These are phyloP conservation scores for Drosophila rhopaloa DNA, from an alignment of 1,140 invertebrate genomes.

Conservation along the genomic window DNA sequence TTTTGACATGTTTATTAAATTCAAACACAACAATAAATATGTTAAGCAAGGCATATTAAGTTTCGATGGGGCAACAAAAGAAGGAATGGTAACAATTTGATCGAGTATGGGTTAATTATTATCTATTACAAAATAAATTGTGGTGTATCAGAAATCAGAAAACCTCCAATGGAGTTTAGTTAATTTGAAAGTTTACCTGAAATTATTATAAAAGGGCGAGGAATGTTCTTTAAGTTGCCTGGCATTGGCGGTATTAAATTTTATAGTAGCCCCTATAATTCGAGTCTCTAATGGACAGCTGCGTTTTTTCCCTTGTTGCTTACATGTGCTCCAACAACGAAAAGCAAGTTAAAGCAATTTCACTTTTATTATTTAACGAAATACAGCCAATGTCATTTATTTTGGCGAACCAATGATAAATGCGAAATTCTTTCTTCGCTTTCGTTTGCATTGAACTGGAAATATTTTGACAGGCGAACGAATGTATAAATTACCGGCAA, in stretches of 20 bases:
- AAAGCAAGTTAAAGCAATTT: conserved; percentile 42
- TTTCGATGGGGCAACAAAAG: too few species aligned
- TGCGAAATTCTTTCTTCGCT: conserved; percentile 50
- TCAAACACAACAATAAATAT: too few species aligned
- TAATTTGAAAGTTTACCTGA: too few species aligned
- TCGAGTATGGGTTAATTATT: too few species aligned
- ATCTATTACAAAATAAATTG: too few species aligned
- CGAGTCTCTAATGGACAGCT: neutral
- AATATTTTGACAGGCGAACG: conserved; percentile 50
- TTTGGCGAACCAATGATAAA: conserved; percentile 57
- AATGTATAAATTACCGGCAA: conserved; percentile 45
- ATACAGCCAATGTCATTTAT: conserved; percentile 14
- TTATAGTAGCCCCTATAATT: neutral
- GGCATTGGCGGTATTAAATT: neutral
- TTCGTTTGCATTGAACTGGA: conserved; percentile 57
- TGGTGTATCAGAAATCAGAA: too few species aligned
- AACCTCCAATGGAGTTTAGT: too few species aligned
- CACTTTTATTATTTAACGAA: conserved; percentile 40
- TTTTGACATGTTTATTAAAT: too few species aligned
- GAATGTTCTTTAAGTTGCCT: neutral
- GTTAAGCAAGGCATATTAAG: too few species aligned
- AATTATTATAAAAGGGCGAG: neutral
- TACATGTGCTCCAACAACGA: conserved; percentile 7
- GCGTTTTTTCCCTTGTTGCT: conserved; percentile 15
- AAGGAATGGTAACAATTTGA: too few species aligned